A percentile compares a stretch with the other conserved stretches of the same genome.
These are phyloP conservation scores for Eremobia ochroleuca DNA, from an alignment of 2,888 invertebrate genomes.

Conservation along the genomic window DNA sequence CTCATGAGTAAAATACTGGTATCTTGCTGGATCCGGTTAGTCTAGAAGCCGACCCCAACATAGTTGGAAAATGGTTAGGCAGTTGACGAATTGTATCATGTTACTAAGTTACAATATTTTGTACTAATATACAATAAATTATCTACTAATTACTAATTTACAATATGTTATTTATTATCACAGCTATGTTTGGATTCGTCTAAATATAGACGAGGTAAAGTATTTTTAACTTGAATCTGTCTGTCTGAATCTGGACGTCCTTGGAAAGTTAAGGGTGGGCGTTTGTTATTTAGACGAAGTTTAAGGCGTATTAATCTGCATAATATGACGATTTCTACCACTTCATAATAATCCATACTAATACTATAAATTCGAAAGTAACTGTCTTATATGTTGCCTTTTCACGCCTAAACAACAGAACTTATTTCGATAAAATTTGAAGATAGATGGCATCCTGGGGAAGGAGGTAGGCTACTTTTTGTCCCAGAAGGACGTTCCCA, in stretches of 20 bases:
- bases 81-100: neutral
- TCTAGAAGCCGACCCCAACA: neutral
- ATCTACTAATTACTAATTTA: too few species aligned
- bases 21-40: neutral
- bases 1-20: too few species aligned
- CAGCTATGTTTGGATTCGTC: slow-evolving; percentile 33
- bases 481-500: too few species aligned
- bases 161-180: slow-evolving; percentile 41
- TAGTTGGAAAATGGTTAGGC: too few species aligned
- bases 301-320: slow-evolving; percentile 8
- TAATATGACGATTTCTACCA: slow-evolving; percentile 22
- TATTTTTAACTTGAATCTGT: slow-evolving; percentile 75
- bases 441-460: too few species aligned
- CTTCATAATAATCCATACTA: neutral
- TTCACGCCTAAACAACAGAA: too few species aligned
- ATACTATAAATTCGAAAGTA: too few species aligned
- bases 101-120: neutral
- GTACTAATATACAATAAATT: too few species aligned
- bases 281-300: slow-evolving; percentile 33
- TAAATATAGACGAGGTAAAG: slow-evolving; percentile 60
- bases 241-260: slow-evolving; percentile 71
- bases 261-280: slow-evolving; percentile 64
- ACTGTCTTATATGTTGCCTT: too few species aligned
- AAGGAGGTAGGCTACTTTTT: too few species aligned
- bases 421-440: too few species aligned